These are phyloP conservation scores for Callocephalon fimbriatum DNA, from an alignment of 2,113 vertebrate genomes.

Conservation along the genomic window DNA sequence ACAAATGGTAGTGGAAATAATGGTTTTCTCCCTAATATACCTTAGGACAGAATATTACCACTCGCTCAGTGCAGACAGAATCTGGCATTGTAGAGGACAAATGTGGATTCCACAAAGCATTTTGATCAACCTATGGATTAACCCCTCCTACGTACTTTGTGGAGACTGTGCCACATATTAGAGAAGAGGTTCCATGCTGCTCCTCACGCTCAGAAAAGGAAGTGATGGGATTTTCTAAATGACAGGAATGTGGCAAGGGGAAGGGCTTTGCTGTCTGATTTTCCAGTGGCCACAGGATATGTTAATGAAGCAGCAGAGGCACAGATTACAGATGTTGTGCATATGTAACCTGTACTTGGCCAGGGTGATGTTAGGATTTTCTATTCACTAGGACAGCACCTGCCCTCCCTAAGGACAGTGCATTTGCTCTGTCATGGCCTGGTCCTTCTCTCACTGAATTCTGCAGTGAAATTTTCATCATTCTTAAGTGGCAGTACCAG, in stretches of 20 bases:
- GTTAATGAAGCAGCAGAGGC: neutral
- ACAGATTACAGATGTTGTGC: neutral
- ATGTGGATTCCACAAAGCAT: neutral
- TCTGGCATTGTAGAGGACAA: neutral
- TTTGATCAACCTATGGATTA: neutral
- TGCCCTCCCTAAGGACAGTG: neutral
- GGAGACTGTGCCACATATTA: neutral
- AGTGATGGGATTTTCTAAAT: neutral
- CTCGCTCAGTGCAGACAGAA: neutral
- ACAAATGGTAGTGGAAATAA: neutral
- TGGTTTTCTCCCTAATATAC: neutral
- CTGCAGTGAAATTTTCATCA: neutral
- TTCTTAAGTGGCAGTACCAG: neutral
- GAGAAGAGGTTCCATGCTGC: neutral
- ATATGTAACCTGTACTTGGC: neutral
- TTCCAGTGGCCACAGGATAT: neutral
- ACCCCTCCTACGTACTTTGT: neutral
- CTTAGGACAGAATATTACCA: neutral
- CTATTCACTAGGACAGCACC: neutral
- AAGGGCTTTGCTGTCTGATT: neutral
- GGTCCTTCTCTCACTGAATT: neutral
- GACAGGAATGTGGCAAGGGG: neutral
- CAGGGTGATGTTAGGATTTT: neutral
- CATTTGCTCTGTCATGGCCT: neutral
- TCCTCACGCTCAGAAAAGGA: neutral